Base-by-base conservation (phyloP, 2,797 vertebrate genomes). In the Amblyraja radiata region DNA sequence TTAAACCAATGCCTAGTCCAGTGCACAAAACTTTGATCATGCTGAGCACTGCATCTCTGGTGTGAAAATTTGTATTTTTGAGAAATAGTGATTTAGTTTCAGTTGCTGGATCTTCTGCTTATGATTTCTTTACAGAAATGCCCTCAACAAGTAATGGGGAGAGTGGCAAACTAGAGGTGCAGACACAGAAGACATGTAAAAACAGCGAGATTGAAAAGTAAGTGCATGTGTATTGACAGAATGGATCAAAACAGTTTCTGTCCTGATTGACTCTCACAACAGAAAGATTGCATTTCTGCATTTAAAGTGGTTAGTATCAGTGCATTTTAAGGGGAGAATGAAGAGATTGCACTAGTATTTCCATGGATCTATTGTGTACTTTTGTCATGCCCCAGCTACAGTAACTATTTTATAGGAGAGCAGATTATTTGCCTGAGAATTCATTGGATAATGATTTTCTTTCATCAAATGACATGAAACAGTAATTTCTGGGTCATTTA, bases 111-210 rank as follows among this genome's bases (percentile, higher is more conserved):
- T 76, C 9, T 74, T 58, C 36, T 28, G 77, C 58, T 93, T 68
- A 93, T 93, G 73, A 68, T 93, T 54, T 94, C 23, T 94, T 94
- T 94, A 94, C 95, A 99, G 99, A 99, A 96, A 99, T 99, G 98
- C 99, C 99, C 78, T 99, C 99, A 86, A 99, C 99, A 58, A 99
- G 99, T 97, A 99, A 99, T 2, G 98, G 98, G 0, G 99, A 99
- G 95, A 97, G 97, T 97, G 98, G 97, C 97, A 99, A 99, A 95
- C 98, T 97, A 93, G 99, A 99, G 94, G 96, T 97, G 96, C 97
- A 98, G 94, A 97, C 94, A 76, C 97, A 96, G 9, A 96, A 97
- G 94, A 97, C 97, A 94, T 97, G 97, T 96, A 97, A 97, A 97
- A 97, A 97, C 96, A 97, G 97, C 0, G 99, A 99, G 95, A 99